Evolutionary conservation across 2,113 vertebrate genomes (phyloP), one percentile per base, ranked within the genome.

Genomic region (Sula dactylatra): DNA sequence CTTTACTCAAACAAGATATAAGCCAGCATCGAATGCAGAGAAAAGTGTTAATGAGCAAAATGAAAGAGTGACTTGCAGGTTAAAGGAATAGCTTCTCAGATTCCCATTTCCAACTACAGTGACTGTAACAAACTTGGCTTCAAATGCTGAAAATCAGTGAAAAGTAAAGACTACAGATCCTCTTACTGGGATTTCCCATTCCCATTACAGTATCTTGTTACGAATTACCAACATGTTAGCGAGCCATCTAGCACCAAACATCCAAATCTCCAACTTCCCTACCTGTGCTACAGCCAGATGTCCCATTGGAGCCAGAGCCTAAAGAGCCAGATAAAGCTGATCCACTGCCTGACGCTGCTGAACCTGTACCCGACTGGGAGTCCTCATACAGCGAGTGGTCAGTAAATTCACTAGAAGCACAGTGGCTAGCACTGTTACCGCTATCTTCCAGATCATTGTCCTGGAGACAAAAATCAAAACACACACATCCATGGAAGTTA

Each of bases 301-400:
- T 98, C 78, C 98, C 92, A 13, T 97, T 98, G 82, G 97, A 98
- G 54, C 92, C 96, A 21, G 94, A 97, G 14, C 90, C 93, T 54
- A 98, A 93, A 19, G 98, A 98, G 42, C 86, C 95, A 72, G 97
- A 97, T 26, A 97, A 97, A 88, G 98, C 98, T 44, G 98, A 98
- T 66, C 98, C 97, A 24, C 97, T 98, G 79, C 98, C 98, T n/a
- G 98, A 98, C 8, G 97, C 97, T 38, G 98, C 98, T n/a, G 98
- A 99, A 36, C 98, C 97, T 3, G 98, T 96, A 72, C 98, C 97
- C 10, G 95, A 98, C 29, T 95, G 97, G 36, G 98, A 97, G 21
- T 98, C 98, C 86, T 98, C 87, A 1, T 94, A 98, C 19, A 98
- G 97, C 5, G 86, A 93, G 62, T 52, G 70, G 69, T 97, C 97